Evolutionary conservation across 2,888 invertebrate species (phyloP).

Genomic region (Coecobrya sp.): DNA sequence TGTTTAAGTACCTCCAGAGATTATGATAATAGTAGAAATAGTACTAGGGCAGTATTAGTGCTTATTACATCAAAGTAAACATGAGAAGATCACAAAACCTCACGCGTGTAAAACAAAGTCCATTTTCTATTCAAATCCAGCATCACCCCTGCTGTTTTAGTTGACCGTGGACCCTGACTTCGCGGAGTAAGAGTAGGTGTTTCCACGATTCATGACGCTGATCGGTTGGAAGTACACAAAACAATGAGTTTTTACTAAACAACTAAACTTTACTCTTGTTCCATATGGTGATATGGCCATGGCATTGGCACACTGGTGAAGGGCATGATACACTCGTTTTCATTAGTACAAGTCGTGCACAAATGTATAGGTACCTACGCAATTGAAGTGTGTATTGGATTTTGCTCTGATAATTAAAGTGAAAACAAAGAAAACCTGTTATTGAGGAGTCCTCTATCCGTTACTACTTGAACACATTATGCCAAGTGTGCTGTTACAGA

Average conservation of each 20-base stretch:
- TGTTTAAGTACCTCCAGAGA: slow-evolving; percentile 9
- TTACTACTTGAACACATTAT: background rate
- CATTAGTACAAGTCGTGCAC: too few species aligned
- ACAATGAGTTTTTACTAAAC: too few species aligned
- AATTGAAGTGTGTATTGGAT: too few species aligned
- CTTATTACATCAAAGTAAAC: slow-evolving; percentile 17
- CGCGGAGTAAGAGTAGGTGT: background rate
- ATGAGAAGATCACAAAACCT: background rate
- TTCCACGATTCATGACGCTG: too few species aligned
- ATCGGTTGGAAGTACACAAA: too few species aligned
- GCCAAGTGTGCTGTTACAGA: background rate
- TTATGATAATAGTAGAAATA: background rate
- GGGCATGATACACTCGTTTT: too few species aligned
- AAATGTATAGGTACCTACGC: too few species aligned
- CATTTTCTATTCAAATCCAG: background rate
- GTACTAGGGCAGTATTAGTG: background rate
- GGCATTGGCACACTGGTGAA: too few species aligned
- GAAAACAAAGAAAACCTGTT: background rate
- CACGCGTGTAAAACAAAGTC: background rate
- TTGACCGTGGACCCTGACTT: background rate
- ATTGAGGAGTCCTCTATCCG: background rate
- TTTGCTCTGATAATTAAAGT: background rate
- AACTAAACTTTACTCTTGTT: too few species aligned
- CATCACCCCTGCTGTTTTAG: background rate
- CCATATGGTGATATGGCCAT: too few species aligned